Base-by-base conservation (phyloP, 2,113 vertebrate species). In the Rafetus swinhoei region DNA sequence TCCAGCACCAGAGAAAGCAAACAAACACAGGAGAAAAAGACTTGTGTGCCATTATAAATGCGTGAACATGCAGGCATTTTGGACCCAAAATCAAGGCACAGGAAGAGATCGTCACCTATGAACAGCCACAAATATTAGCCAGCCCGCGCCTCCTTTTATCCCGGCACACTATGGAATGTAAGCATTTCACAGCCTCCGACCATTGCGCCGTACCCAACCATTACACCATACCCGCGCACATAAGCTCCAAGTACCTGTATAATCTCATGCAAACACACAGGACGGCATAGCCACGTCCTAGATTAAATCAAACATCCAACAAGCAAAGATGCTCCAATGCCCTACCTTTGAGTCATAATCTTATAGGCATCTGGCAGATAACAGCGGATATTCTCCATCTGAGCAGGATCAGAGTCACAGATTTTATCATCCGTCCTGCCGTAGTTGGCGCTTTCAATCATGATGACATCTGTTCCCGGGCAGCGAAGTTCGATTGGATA, bases 381-480 rank as follows among this genome's bases (percentile, higher is more conserved):
- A 97, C 99, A 99, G 90, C 99, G 98, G 52, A 99, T 99, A 97
- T 99, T 99, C 97, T 99, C 99, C 99, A 99, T 99, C 98, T 99
- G 99, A 84, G 99, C 99, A 15, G 99, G 99, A 97, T 99, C 99
- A 6, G 99, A 99, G 89, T 99, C 99, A 39, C 99, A 99, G 96
- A 99, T 99, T 98, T 99, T 99, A 97, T 99, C 99, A 4, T 99
- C 99, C 0, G 99, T 99, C 96, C 99, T 98, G 27, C 99, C 99
- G 1, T 99, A 99, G 98, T 99, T 99, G 98, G 99, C 99, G 95
- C 99, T 99, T 97, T 99, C 99, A 1, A 99, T 99, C 99, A 99
- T 99, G 98, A 99, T 99, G 96, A 99, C 99, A 72, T 99, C 99
- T 3, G 99, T 99, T 94, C 99, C 99, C 0, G 99, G 99, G 97